Evolutionary conservation across 2,888 invertebrate species (phyloP).

Genomic region (Biston stratarius): DNA sequence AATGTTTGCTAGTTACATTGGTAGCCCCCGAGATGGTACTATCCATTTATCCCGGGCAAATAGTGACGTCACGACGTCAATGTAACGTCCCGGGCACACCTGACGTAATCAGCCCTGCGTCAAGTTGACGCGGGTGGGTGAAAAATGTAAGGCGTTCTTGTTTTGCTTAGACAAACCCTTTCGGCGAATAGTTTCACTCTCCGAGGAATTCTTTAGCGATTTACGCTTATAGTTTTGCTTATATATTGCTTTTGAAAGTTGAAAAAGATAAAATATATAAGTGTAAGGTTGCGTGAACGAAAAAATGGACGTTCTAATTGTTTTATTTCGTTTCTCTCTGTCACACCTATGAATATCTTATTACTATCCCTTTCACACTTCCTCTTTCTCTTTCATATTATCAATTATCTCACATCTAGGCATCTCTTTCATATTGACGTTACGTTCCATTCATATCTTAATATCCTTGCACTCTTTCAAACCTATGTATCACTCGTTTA

Average conservation of each 20-base stretch:
- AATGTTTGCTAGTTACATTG: not conserved
- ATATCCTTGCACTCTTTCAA: too few species aligned
- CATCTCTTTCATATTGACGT: too few species aligned
- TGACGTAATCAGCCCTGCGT: slow-evolving; percentile 61
- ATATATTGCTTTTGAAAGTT: slow-evolving; percentile 2
- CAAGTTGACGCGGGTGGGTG: slow-evolving; percentile 58
- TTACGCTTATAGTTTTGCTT: slow-evolving; percentile 12
- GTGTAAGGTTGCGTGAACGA: too few species aligned
- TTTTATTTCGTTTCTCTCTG: too few species aligned
- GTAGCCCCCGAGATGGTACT: slow-evolving; percentile 18
- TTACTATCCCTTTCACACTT: too few species aligned
- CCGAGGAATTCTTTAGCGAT: slow-evolving; percentile 28
- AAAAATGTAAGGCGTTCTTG: slow-evolving; percentile 42
- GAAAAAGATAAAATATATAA: too few species aligned
- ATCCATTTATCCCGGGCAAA: slow-evolving; percentile 34
- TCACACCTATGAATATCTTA: too few species aligned
- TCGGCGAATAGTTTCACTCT: slow-evolving; percentile 42
- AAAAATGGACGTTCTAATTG: too few species aligned
- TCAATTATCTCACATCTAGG: too few species aligned
- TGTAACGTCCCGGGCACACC: slow-evolving; percentile 42
- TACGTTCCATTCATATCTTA: too few species aligned
- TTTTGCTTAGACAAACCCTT: slow-evolving; percentile 43
- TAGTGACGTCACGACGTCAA: slow-evolving; percentile 37
- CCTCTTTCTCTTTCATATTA: too few species aligned
- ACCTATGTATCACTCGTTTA: too few species aligned